Evolutionary conservation across 2,888 invertebrate genomes (phyloP).

Genomic region (Carabus problematicus): DNA sequence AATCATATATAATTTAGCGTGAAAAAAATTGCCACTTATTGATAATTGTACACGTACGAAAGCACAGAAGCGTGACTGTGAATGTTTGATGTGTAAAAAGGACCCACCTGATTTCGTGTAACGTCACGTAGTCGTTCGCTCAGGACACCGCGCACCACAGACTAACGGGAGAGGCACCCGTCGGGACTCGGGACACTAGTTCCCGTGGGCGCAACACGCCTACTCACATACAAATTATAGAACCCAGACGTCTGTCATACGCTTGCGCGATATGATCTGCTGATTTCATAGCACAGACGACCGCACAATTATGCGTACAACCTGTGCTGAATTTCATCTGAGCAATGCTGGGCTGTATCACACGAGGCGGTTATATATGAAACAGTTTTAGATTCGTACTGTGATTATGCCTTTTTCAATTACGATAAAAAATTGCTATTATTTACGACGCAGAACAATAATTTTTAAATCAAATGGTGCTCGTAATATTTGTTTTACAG

Average conservation of each 20-base stretch:
- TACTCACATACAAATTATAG: constrained; percentile 6
- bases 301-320: background rate
- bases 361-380: too few species aligned
- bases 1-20: too few species aligned
- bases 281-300: too few species aligned
- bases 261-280: background rate
- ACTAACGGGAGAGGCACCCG: constrained; percentile 6
- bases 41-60: too few species aligned
- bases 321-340: background rate
- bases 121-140: constrained; percentile 8
- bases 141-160: constrained; percentile 16
- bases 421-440: too few species aligned
- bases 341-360: constrained; percentile 11
- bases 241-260: constrained; percentile 1
- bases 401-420: too few species aligned
- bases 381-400: too few species aligned
- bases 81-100: background rate
- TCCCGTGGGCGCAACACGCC: constrained; percentile 13
- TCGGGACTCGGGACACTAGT: background rate
- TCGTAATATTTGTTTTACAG: too few species aligned
- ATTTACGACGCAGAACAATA: too few species aligned
- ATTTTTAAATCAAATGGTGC: too few species aligned
- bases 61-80: too few species aligned
- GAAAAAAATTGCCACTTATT: too few species aligned
- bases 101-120: constrained; percentile 5